Percentiles rank a stretch among this genome's conserved stretches.
These are phyloP conservation scores for Sepiola atlantica DNA, from an alignment of 2,888 invertebrate species.

Conservation along the genomic window DNA sequence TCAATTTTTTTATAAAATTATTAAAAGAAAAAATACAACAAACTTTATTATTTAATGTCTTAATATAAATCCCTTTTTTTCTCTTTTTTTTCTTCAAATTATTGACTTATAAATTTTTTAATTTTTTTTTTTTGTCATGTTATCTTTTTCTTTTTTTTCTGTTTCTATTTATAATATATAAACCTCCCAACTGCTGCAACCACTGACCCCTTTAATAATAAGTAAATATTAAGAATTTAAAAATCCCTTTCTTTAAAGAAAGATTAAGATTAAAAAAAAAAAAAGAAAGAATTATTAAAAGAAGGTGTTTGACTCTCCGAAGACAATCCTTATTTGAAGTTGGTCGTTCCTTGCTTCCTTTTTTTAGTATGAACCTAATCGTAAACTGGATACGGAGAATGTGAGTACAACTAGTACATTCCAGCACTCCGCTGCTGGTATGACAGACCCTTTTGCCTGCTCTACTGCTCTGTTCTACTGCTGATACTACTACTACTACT, in stretches of 20 bases:
- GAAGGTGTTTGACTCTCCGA: neutral
- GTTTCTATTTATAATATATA: neutral
- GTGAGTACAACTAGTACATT: conserved; percentile 78
- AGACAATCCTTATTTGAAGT: conserved; percentile 41
- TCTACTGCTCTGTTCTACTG: conserved; percentile 14
- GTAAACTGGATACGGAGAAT: conserved; percentile 86
- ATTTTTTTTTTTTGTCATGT: neutral
- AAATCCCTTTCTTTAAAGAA: neutral
- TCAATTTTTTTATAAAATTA: neutral
- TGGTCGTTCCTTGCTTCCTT: conserved; percentile 52
- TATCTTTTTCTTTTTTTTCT: neutral
- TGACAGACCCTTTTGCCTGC: conserved; percentile 32
- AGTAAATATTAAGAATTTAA: neutral
- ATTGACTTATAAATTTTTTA: neutral
- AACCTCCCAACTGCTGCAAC: neutral
- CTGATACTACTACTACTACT: conserved; percentile 16
- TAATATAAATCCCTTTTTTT: neutral
- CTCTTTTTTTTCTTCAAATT: neutral
- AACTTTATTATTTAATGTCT: neutral
- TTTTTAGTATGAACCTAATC: conserved; percentile 86
- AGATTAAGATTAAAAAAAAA: neutral
- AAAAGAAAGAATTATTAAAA: too few relatives aligned
- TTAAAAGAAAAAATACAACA: too few relatives aligned
- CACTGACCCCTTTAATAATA: neutral
- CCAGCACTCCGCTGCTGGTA: neutral